These are phyloP conservation scores for Platerodrilus igneus DNA, from an alignment of 2,888 invertebrate genomes.

Conservation along the genomic window DNA sequence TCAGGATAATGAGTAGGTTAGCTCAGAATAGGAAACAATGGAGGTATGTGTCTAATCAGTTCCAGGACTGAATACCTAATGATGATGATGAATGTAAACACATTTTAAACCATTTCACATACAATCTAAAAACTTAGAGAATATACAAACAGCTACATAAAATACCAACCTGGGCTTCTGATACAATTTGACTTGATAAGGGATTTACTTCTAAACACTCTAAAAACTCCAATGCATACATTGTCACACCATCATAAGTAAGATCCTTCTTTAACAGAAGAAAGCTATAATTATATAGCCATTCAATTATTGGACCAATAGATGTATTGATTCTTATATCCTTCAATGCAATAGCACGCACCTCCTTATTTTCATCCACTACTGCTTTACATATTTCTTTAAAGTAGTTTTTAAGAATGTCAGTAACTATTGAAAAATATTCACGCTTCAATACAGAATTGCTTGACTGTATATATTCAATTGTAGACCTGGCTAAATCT, in stretches of 20 bases:
- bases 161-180: constrained; percentile 52
- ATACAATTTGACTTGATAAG: constrained; percentile 54
- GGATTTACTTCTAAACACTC: constrained; percentile 57
- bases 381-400: constrained; percentile 47
- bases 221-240: constrained; percentile 52
- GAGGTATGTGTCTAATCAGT: too few species aligned
- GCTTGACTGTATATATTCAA: constrained; percentile 37
- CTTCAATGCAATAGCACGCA: constrained; percentile 53
- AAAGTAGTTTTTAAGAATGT: constrained; percentile 39
- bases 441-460: too few species aligned
- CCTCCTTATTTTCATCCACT: constrained; percentile 51
- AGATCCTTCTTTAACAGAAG: constrained; percentile 56
- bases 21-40: too few species aligned
- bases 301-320: constrained; percentile 58
- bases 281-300: constrained; percentile 57
- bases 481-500: constrained; percentile 38
- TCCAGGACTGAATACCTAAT: too few species aligned
- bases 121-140: constrained; percentile 2
- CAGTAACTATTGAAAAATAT: constrained; percentile 31
- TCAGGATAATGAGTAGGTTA: too few species aligned
- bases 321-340: constrained; percentile 55
- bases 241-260: constrained; percentile 42
- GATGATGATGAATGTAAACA: too few species aligned
- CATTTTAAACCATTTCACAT: neutral
- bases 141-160: too few species aligned